Evolutionary conservation across 1,140 invertebrate genomes (phyloP).

Genomic region (Acyrthosiphon pisum): DNA sequence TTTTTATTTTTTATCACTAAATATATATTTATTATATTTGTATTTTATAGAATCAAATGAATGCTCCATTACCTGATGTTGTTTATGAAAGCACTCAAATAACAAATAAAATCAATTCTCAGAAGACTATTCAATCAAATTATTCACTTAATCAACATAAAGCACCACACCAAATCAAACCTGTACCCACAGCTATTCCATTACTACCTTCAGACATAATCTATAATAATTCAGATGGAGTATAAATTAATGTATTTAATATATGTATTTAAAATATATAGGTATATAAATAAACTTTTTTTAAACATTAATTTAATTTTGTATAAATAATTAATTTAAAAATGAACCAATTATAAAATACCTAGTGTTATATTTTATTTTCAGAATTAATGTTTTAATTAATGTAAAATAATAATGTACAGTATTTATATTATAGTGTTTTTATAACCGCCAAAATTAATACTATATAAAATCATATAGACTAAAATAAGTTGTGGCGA

Average conservation of each 20-base stretch:
- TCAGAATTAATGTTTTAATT: too few species aligned
- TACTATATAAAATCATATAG: too few species aligned
- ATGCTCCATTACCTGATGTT: not conserved
- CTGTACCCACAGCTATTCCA: not conserved
- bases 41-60: not conserved
- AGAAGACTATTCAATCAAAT: not conserved
- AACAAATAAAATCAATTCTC: not conserved
- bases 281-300: not conserved
- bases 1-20: not conserved
- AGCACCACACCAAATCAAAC: not conserved
- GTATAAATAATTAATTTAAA: too few species aligned
- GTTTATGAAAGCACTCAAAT: not conserved
- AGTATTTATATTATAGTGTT: too few species aligned
- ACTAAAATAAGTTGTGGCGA: too few species aligned
- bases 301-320: too few species aligned
- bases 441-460: too few species aligned
- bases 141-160: not conserved
- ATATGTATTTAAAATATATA: not conserved
- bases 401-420: too few species aligned
- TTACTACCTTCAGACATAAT: not conserved
- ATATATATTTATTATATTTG: not conserved
- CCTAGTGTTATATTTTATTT: too few species aligned
- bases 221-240: not conserved
- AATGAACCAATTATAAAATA: too few species aligned
- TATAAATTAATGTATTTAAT: not conserved